Percentiles rank a stretch among this genome's conserved stretches.
These are phyloP conservation scores for Spodoptera exigua DNA, from an alignment of 2,888 invertebrate genomes.

Conservation along the genomic window DNA sequence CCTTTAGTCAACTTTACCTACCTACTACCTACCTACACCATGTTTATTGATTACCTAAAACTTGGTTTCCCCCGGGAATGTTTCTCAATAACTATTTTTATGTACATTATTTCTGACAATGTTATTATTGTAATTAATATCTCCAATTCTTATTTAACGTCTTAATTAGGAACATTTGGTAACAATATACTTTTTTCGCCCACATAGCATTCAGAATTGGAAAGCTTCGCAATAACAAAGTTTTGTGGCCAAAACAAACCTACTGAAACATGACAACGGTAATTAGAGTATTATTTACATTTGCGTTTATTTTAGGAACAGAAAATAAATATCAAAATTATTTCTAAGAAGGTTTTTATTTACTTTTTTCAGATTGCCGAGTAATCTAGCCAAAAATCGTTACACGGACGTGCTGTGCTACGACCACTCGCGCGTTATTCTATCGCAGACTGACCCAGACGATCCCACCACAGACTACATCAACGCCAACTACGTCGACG, in stretches of 20 bases:
- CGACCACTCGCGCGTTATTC: slow-evolving; percentile 97
- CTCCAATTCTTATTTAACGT: too few relatives aligned
- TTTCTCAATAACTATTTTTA: too few relatives aligned
- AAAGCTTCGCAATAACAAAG: neutral
- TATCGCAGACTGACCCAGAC: slow-evolving; percentile 92
- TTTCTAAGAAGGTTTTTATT: neutral
- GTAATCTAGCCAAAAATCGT: slow-evolving; percentile 94
- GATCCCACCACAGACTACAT: slow-evolving; percentile 96
- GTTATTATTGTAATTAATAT: too few relatives aligned
- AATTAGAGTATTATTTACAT: neutral
- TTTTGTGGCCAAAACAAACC: neutral
- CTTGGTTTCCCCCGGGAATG: too few relatives aligned
- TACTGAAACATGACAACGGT: neutral
- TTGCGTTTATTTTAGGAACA: neutral
- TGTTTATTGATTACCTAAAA: too few relatives aligned
- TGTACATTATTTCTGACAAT: too few relatives aligned
- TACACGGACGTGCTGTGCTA: slow-evolving; percentile 99
- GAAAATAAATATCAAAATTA: neutral
- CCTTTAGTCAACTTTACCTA: too few relatives aligned
- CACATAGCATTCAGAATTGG: neutral
- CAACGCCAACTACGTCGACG: slow-evolving; percentile 99
- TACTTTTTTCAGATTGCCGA: slow-evolving; percentile 73
- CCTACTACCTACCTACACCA: too few relatives aligned
- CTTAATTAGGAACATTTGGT: too few relatives aligned
- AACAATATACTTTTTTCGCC: too few relatives aligned